These are phyloP conservation scores for Pammene fasciana DNA, from an alignment of 2,888 invertebrate species.

Conservation along the genomic window DNA sequence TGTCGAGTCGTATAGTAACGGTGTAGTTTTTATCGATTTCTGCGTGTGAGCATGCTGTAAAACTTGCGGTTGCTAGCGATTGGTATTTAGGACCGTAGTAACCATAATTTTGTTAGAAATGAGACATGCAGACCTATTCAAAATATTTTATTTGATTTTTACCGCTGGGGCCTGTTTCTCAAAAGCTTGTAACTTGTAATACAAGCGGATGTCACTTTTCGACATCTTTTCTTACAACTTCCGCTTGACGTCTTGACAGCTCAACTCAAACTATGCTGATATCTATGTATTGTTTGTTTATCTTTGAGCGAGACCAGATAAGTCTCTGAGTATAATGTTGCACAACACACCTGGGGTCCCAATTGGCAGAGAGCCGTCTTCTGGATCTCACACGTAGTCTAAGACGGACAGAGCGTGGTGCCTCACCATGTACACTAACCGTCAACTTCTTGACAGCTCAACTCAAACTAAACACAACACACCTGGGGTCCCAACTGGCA, in stretches of 20 bases:
- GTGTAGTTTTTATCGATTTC: slow-evolving; percentile 65
- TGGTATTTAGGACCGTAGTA: slow-evolving; percentile 8
- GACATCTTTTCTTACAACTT: too few relatives aligned
- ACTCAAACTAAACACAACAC: too few relatives aligned
- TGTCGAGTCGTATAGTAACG: slow-evolving; percentile 59
- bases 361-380: slow-evolving; percentile 71
- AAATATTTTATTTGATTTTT: too few relatives aligned
- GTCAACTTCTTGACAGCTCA: slow-evolving; percentile 43
- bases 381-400: slow-evolving; percentile 68
- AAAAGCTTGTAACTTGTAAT: too few relatives aligned
- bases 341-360: slow-evolving; percentile 72
- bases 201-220: too few relatives aligned
- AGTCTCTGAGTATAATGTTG: too few relatives aligned
- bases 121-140: too few relatives aligned
- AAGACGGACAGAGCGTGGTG: slow-evolving; percentile 63
- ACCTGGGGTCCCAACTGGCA: slow-evolving; percentile 79
- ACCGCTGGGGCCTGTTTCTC: too few relatives aligned
- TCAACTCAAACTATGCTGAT: too few relatives aligned
- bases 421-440: slow-evolving; percentile 71
- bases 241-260: too few relatives aligned
- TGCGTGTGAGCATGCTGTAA: slow-evolving; percentile 43
- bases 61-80: slow-evolving; percentile 14
- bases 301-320: too few relatives aligned
- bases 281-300: too few relatives aligned
- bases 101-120: slow-evolving; percentile 33